Evolutionary conservation across 2,113 vertebrate genomes (phyloP).

Genomic region (Oreochromis aureus): DNA sequence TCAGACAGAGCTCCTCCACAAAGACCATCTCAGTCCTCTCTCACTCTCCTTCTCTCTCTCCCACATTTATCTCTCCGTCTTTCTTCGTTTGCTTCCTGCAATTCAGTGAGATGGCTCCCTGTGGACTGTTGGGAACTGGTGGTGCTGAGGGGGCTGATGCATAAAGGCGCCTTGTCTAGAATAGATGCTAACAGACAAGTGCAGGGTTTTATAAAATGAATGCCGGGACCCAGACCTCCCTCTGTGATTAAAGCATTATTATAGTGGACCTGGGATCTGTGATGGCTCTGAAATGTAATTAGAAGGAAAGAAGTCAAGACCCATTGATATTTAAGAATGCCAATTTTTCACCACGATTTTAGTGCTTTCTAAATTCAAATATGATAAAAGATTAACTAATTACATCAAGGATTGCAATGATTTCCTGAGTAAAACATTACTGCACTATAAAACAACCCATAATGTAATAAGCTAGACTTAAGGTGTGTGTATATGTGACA

Average conservation of each 20-base stretch:
- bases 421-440: not conserved
- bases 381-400: not conserved
- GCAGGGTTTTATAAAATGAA: not conserved
- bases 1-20: constrained; percentile 35
- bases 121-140: constrained; percentile 49
- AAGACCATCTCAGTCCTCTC: constrained; percentile 53
- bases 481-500: not conserved
- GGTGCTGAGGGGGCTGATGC: constrained; percentile 27
- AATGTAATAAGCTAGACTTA: not conserved
- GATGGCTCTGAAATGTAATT: not conserved
- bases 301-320: not conserved
- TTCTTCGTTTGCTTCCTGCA: constrained; percentile 48
- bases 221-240: not conserved
- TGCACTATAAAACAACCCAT: not conserved
- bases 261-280: not conserved
- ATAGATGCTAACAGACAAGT: not conserved
- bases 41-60: not conserved
- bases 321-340: not conserved
- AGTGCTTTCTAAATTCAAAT: not conserved
- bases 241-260: not conserved
- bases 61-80: constrained; percentile 19
- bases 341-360: not conserved
- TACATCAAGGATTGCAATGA: not conserved
- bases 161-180: constrained; percentile 56
- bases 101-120: constrained; percentile 52